Conservation (phyloP, 2,888 invertebrate species). For the Candidula unifasciata region DNA sequence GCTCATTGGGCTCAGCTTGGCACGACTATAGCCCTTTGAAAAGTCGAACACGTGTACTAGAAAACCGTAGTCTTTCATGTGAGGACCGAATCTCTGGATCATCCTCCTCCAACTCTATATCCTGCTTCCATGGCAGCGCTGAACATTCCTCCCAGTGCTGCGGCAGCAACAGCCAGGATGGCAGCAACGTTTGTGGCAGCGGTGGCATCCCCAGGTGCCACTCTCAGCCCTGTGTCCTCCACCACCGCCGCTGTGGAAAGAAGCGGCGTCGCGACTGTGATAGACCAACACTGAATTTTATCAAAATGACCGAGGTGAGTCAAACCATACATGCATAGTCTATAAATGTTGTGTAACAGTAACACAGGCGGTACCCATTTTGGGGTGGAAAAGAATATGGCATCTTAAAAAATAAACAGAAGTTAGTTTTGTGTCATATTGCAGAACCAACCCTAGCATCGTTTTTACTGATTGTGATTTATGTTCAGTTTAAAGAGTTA, state of each 20-base stretch:
- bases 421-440: too few species aligned
- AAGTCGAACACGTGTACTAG: conserved; percentile 61
- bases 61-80: conserved; percentile 74
- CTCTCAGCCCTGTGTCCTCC: conserved; percentile 75
- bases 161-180: conserved; percentile 56
- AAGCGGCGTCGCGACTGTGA: conserved; percentile 72
- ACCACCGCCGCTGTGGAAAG: conserved; percentile 71
- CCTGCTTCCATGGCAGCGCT: conserved; percentile 52
- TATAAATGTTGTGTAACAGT: too few species aligned
- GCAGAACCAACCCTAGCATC: too few species aligned
- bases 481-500: too few species aligned
- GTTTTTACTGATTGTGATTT: too few species aligned
- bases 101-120: conserved; percentile 52
- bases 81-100: conserved; percentile 70
- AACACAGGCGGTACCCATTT: too few species aligned
- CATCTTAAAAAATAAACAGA: too few species aligned
- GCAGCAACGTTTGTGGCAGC: conserved; percentile 60
- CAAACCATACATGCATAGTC: not conserved
- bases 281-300: conserved; percentile 73
- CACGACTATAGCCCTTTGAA: conserved; percentile 59
- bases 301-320: conserved; percentile 76
- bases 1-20: conserved; percentile 65
- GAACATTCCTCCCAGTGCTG: conserved; percentile 34
- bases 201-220: conserved; percentile 73
- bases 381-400: too few species aligned